Evolutionary conservation across 1,140 invertebrate genomes (phyloP).

Genomic region (Lepidostoma basale): DNA sequence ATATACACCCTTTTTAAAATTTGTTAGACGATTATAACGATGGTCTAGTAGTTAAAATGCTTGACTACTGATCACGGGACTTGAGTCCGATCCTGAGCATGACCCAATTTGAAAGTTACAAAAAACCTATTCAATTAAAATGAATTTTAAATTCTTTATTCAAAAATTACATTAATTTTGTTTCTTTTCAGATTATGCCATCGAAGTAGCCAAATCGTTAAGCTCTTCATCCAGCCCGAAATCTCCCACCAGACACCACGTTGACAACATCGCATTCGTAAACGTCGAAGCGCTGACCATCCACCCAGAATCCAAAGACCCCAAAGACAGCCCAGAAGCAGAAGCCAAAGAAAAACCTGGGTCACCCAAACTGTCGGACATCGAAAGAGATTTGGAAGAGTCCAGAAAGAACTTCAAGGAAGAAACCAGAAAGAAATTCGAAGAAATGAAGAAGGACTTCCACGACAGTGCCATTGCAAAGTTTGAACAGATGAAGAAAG

Average conservation of each 20-base stretch:
- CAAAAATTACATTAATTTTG: slow-evolving; percentile 23
- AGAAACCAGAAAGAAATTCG: slow-evolving; percentile 39
- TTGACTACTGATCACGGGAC: no score
- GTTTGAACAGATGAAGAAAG: slow-evolving; percentile 44
- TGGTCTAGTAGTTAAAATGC: no score
- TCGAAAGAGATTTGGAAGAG: slow-evolving; percentile 30
- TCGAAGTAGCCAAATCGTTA: slow-evolving; percentile 51
- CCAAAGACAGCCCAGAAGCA: slow-evolving; percentile 18
- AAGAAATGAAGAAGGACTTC: slow-evolving; percentile 41
- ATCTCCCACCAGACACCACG: slow-evolving; percentile 57
- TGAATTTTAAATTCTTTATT: no score
- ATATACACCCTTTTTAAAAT: no score
- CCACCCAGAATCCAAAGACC: slow-evolving; percentile 36
- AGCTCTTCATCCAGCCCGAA: slow-evolving; percentile 53
- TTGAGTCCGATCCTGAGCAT: no score
- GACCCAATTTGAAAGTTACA: no score
- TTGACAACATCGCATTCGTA: slow-evolving; percentile 57
- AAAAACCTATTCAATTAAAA: no score
- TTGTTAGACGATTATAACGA: no score
- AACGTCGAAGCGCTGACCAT: slow-evolving; percentile 59
- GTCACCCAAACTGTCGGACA: slow-evolving; percentile 16
- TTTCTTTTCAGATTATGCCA: slow-evolving; percentile 51
- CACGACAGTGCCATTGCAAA: slow-evolving; percentile 36
- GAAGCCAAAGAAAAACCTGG: slow-evolving; percentile 21
- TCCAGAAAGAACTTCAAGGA: slow-evolving; percentile 36